Evolutionary conservation across 2,888 invertebrate genomes (phyloP).

Genomic region (Thereva unica): DNA sequence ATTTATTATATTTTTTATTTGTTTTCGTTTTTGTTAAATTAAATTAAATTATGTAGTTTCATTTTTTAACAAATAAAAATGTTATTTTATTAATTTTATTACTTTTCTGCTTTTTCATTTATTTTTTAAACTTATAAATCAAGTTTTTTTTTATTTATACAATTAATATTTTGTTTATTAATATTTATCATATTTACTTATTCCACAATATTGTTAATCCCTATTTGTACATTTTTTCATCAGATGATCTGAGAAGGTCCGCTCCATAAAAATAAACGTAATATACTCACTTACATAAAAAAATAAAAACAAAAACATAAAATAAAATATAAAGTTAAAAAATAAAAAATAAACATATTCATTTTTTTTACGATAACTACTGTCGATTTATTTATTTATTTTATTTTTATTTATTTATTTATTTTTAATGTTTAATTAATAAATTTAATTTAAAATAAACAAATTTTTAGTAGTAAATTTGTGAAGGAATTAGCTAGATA

Average conservation of each 20-base stretch:
- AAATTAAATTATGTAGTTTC: too few relatives aligned
- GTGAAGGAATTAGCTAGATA: constrained; percentile 23
- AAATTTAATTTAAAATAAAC: too few relatives aligned
- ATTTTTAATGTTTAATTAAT: too few relatives aligned
- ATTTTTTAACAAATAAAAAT: too few relatives aligned
- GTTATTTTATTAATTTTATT: too few relatives aligned
- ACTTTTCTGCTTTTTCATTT: too few relatives aligned
- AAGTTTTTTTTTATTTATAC: constrained; percentile 11
- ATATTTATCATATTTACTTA: constrained; percentile 16
- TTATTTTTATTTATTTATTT: not conserved
- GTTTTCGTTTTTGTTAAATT: too few relatives aligned
- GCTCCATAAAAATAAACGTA: constrained; percentile 41
- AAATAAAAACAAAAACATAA: too few relatives aligned
- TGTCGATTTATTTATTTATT: not conserved
- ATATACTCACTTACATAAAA: not conserved
- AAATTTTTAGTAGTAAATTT: too few relatives aligned
- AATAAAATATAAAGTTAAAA: not conserved
- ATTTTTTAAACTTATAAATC: constrained; percentile 6
- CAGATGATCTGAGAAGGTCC: constrained; percentile 68
- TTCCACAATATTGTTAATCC: constrained; percentile 32
- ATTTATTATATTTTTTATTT: too few relatives aligned
- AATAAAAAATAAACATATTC: not conserved
- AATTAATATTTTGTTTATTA: constrained; percentile 11
- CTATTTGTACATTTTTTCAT: constrained; percentile 71
- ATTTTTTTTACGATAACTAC: not conserved